Conservation (phyloP, 2,113 vertebrate species). For the Phoenicopterus ruber region DNA sequence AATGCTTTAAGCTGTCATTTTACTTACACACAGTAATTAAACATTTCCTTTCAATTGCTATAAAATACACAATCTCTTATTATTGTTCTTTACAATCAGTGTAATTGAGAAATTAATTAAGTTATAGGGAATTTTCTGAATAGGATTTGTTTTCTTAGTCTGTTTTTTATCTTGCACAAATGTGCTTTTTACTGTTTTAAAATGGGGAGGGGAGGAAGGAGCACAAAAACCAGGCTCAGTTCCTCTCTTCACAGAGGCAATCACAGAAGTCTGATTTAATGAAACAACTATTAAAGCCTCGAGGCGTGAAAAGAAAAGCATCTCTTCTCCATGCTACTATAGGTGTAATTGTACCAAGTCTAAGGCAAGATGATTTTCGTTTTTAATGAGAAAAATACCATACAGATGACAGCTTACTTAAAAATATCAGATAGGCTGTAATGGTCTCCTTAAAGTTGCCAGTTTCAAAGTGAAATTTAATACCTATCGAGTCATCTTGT, state of each 20-base stretch:
- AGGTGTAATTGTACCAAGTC: neutral
- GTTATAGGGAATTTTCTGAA: slow-evolving; percentile 23
- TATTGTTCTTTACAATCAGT: slow-evolving; percentile 37
- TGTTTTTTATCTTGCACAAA: neutral
- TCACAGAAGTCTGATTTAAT: neutral
- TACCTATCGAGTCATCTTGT: neutral
- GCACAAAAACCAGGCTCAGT: neutral
- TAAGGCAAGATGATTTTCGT: neutral
- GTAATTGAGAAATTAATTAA: slow-evolving; percentile 51
- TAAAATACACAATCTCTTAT: slow-evolving; percentile 11
- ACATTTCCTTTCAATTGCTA: slow-evolving; percentile 27
- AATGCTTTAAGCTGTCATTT: slow-evolving; percentile 43
- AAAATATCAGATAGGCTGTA: neutral
- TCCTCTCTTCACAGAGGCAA: neutral
- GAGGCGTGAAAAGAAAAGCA: neutral
- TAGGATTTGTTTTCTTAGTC: neutral
- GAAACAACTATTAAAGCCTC: neutral
- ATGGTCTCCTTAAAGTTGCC: neutral
- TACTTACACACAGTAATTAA: slow-evolving; percentile 36
- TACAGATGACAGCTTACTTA: neutral
- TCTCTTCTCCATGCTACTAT: neutral
- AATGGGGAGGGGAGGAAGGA: neutral
- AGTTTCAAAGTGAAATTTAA: neutral
- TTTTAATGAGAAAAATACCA: neutral
- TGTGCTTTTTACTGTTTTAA: neutral